Base-by-base conservation (phyloP, 2,888 invertebrate genomes). In the Apamea sordens region DNA sequence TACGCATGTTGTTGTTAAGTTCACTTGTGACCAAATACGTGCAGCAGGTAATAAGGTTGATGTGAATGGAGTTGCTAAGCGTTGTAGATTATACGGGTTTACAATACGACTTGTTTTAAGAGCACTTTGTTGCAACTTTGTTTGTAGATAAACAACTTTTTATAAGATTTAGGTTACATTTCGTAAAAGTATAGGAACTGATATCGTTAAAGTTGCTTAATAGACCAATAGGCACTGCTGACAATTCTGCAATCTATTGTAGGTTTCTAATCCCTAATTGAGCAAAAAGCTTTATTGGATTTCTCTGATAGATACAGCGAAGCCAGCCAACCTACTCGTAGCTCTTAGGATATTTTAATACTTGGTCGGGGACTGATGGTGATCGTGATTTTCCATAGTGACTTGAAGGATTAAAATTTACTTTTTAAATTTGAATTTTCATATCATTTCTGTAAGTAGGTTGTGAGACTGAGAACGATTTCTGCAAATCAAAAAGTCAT, bases 1-100 rank as follows among this genome's bases (percentile, higher is more conserved):
- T 85, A 85, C 77, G 72, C 84, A 78, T 68, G 2, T 24, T 83
- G 61, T 80, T 83, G 68, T 73, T 24, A 77, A 63, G 64, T 61
- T 63, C 53, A 61, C 28, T 44, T 65, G 69, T 69, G 59, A 36
- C 86, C 76, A 76, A 47, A 83, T 76, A 83, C 36, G 83, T n/a
- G 47, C 32, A 18, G n/a, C 2, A 15, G 75, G 59, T 82, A 69
- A 64, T 67, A 68, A 56, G 56, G 76, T 53, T 18, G 41, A 28
- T 44, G 41, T 65, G 69, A 72, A 65, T 44, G 64, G n/a, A 32
- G n/a, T 13, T 41, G 61, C n/a, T 0, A 28, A 41, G 21, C 24
- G 59, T 10, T 36, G 10, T 36, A n/a, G 24, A 13, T 83, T 18
- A 36, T 67, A 79, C 10, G 28, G 56, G 11, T 59, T 59, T 59